phyloP scores from a whole-genome alignment of 2,888 invertebrate genomes.

The Fabriciana adippe region DNA sequence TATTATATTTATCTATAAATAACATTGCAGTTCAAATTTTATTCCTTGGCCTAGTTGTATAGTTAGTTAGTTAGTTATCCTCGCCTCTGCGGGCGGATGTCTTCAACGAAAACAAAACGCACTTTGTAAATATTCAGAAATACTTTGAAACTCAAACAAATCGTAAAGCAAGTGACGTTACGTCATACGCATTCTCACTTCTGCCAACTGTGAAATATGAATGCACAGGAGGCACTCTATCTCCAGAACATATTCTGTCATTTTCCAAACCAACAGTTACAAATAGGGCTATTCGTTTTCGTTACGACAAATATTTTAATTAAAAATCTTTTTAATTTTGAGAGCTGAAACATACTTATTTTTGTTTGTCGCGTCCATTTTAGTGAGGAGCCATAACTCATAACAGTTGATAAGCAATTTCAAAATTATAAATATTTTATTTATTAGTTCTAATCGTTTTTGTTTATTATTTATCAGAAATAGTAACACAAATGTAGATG shows the following conservation, averaged over 20 bases:
- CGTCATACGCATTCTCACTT: background rate
- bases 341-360: background rate
- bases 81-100: background rate
- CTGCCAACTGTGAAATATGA: background rate
- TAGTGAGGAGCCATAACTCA: background rate
- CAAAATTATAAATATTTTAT: no score
- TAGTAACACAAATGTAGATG: no score
- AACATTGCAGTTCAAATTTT: background rate
- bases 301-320: slow-evolving; percentile 9
- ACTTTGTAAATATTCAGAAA: slow-evolving; percentile 11
- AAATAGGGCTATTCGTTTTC: slow-evolving; percentile 4
- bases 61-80: background rate
- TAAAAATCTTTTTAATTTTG: slow-evolving; percentile 15
- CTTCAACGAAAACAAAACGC: background rate
- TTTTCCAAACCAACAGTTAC: slow-evolving; percentile 1
- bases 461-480: no score
- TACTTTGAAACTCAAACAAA: slow-evolving; percentile 4
- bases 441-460: no score
- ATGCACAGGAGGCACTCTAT: background rate
- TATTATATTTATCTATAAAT: no score
- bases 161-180: background rate
- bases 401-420: no score
- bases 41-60: background rate
- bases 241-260: background rate
- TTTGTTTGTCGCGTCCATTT: background rate